Base-by-base conservation (phyloP, 2,888 invertebrate species). In the Rotaria sp. region DNA sequence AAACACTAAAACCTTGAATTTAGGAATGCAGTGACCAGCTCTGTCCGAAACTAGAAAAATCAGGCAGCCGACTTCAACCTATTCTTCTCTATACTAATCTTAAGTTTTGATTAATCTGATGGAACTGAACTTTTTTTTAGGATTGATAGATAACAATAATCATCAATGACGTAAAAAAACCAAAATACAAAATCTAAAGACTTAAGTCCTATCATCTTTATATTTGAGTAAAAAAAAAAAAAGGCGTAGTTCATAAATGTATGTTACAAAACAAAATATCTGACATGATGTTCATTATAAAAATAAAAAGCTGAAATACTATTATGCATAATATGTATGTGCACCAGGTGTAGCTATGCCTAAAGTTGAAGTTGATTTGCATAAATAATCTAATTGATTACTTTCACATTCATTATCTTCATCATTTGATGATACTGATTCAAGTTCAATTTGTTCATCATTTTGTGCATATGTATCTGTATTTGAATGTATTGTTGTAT, bases 351-450 rank as follows among this genome's bases (percentile, higher is more conserved):
- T 35, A 21, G 67, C 15, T 30, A 67, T 30, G 15, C 13, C 67
- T 18, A 67, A 30, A 11, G 67, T 67, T 67, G 67, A 67, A n/a
- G 67, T 67, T 67, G 67, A 67, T 67, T 67, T 67, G 35, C 67
- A 67, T 35, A 67, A 13, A 18, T 67, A 67, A 67, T 67, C 67
- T 30, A 67, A 11, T 67, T 67, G 30, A 67, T 67, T 67, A 67
- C 67, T 67, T 67, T 67, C 18, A 67, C 5, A 35, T 18, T 67
- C 67, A 3, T 59, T 1, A 35, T 67, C 67, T 2, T 67, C 30
- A 5, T n/a, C n/a, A n/a, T n/a, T n/a, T n/a, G 67, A 67, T 67
- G 67, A 67, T 30, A 35, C 18, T 18, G 67, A 67, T 67, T 67
- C 67, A 7, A 67, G 18, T 30, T 67, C 67, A 8, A n/a, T n/a